Evolutionary conservation across 53 echinoderm and acorn worm genomes (phyloP).

Genomic region (Zoroaster sp.): DNA sequence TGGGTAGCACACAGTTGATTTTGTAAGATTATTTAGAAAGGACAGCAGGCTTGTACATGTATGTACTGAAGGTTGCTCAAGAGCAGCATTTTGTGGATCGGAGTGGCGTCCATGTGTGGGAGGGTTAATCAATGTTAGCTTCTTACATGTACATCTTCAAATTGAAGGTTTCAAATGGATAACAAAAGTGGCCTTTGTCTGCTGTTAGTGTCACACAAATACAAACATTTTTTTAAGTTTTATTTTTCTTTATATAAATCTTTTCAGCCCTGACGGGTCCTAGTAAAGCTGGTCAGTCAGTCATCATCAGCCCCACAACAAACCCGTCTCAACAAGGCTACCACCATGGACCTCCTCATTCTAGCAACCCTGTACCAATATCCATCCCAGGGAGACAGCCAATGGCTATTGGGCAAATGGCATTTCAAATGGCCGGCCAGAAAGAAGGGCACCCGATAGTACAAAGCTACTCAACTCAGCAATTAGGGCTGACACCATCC

Average conservation of each 20-base stretch:
- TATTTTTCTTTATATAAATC: not conserved
- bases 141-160: too few species aligned
- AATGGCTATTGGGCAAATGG: not conserved
- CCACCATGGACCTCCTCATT: not conserved
- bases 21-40: too few species aligned
- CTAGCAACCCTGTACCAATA: not conserved
- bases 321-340: not conserved
- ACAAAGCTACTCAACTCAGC: not conserved
- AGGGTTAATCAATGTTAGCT: too few species aligned
- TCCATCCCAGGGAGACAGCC: not conserved
- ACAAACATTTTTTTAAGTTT: too few species aligned
- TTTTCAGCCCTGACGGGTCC: not conserved
- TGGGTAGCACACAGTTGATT: too few species aligned
- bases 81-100: too few species aligned
- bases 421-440: not conserved
- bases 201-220: too few species aligned
- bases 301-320: not conserved
- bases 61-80: too few species aligned
- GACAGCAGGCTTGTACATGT: too few species aligned
- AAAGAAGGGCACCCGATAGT: not conserved
- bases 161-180: too few species aligned
- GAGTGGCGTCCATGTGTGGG: too few species aligned
- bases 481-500: not conserved
- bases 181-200: too few species aligned
- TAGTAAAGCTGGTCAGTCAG: not conserved